Evolutionary conservation across 1,140 invertebrate species (phyloP).

Genomic region (Riptortus pedestris): DNA sequence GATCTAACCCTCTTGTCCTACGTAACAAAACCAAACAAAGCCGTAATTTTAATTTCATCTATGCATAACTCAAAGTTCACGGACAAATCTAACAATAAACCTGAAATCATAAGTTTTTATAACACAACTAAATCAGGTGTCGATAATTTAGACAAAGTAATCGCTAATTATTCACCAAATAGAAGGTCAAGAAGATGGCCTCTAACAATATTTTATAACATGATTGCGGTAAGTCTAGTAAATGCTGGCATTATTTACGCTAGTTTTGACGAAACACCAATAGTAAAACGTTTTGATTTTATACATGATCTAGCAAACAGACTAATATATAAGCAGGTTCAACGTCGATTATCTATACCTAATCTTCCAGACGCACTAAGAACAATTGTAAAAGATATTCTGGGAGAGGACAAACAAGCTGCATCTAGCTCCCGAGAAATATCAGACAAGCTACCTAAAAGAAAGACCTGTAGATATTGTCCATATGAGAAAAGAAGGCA

Average conservation of each 20-base stretch:
- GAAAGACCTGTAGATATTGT: neutral
- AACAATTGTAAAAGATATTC: neutral
- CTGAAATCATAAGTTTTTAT: slow-evolving; percentile 34
- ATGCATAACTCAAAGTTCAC: slow-evolving; percentile 31
- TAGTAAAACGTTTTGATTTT: neutral
- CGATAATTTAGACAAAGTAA: slow-evolving; percentile 34
- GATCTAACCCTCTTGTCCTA: slow-evolving; percentile 32
- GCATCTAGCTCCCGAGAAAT: neutral
- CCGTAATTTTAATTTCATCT: slow-evolving; percentile 32
- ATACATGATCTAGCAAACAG: neutral
- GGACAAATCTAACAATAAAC: slow-evolving; percentile 31
- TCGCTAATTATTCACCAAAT: slow-evolving; percentile 31
- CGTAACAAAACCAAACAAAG: slow-evolving; percentile 33
- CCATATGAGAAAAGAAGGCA: neutral
- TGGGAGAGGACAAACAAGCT: neutral
- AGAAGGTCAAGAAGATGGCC: slow-evolving; percentile 34
- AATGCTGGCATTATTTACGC: too few species aligned
- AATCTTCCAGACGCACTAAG: neutral
- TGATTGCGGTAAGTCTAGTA: slow-evolving; percentile 32
- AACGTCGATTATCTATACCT: neutral
- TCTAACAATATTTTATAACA: slow-evolving; percentile 32
- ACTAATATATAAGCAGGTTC: neutral
- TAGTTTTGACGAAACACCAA: neutral
- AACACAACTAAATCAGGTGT: slow-evolving; percentile 35
- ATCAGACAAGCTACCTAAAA: neutral